phyloP scores from a whole-genome alignment of 2,797 vertebrate genomes.

The Anguilla obscura region DNA sequence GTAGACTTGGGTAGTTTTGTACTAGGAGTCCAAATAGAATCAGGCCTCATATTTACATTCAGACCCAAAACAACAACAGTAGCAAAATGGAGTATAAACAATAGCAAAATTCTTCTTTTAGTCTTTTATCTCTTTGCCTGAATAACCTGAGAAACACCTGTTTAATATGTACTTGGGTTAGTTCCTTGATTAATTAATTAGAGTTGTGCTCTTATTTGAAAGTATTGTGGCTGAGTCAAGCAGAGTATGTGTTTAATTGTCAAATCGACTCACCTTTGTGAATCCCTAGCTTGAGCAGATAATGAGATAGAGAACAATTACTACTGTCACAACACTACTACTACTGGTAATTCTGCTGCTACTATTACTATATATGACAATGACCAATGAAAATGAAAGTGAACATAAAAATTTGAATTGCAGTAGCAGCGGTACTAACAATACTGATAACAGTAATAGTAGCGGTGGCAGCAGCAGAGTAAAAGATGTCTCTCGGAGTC shows the following conservation, averaged over 20 bases:
- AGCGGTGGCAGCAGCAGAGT: neutral
- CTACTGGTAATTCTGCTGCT: neutral
- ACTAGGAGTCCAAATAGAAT: neutral
- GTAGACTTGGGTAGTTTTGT: no score
- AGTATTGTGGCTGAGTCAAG: neutral
- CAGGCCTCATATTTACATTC: neutral
- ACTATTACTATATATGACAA: neutral
- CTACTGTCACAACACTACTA: neutral
- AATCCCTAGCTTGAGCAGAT: neutral
- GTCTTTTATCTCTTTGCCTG: neutral
- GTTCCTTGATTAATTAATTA: neutral
- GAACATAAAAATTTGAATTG: neutral
- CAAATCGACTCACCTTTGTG: neutral
- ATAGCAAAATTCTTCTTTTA: neutral
- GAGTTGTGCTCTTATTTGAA: neutral
- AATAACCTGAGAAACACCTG: neutral
- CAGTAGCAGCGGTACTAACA: neutral
- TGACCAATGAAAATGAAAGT: neutral
- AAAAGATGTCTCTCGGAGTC: conserved; percentile 62
- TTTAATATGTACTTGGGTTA: neutral
- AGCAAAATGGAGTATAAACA: neutral
- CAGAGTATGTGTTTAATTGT: neutral
- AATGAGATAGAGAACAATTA: neutral
- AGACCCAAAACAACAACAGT: neutral
- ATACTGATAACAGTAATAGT: conserved; percentile 58